These are phyloP conservation scores for Amphiprion ocellaris DNA, from an alignment of 2,113 vertebrate genomes.

Conservation along the genomic window DNA sequence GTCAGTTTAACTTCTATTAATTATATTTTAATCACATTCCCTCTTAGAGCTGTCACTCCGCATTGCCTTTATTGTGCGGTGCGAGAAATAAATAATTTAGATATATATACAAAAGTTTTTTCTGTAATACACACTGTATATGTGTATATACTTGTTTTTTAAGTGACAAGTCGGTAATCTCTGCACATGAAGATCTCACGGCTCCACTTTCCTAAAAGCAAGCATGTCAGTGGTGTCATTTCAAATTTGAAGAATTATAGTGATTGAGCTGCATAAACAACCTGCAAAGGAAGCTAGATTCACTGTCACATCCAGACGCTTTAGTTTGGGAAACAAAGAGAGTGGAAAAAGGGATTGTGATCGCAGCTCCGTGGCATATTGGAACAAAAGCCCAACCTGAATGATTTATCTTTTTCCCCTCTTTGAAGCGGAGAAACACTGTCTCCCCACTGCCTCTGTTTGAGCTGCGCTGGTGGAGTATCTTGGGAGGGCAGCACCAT, in stretches of 20 bases:
- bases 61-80: slow-evolving; percentile 23
- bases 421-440: slow-evolving; percentile 75
- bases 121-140: background rate
- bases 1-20: slow-evolving; percentile 73
- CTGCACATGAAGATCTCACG: slow-evolving; percentile 73
- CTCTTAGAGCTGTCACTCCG: slow-evolving; percentile 29
- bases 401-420: slow-evolving; percentile 79
- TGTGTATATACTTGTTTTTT: slow-evolving; percentile 30
- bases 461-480: slow-evolving; percentile 68
- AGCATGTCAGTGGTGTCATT: slow-evolving; percentile 81
- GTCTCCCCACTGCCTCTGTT: slow-evolving; percentile 72
- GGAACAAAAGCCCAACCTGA: slow-evolving; percentile 82
- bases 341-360: slow-evolving; percentile 85
- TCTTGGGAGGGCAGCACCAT: slow-evolving; percentile 79
- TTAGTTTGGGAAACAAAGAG: slow-evolving; percentile 81
- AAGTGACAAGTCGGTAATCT: slow-evolving; percentile 78
- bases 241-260: slow-evolving; percentile 84
- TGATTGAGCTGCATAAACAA: slow-evolving; percentile 88
- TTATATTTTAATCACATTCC: slow-evolving; percentile 73
- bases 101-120: slow-evolving; percentile 14
- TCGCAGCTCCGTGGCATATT: slow-evolving; percentile 79
- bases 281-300: slow-evolving; percentile 82
- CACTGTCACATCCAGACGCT: slow-evolving; percentile 84
- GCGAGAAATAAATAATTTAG: slow-evolving; percentile 16
- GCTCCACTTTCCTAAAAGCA: slow-evolving; percentile 80